Conservation (phyloP, 2,888 invertebrate genomes). For the Germaria angustata region DNA sequence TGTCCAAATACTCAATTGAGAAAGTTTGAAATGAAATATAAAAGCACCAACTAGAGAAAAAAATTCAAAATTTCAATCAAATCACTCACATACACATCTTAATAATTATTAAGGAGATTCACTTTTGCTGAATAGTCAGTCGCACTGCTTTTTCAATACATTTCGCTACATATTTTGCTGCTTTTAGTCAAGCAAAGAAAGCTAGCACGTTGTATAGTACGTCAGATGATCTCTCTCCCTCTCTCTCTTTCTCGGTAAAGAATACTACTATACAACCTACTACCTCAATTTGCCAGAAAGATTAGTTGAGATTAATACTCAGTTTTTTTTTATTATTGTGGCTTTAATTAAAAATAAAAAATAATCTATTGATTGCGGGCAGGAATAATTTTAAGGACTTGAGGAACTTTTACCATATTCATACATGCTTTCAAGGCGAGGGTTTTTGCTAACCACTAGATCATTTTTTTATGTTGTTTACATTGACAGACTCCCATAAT, state of each 20-base stretch:
- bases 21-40: neutral
- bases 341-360: conserved; percentile 33
- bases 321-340: conserved; percentile 22
- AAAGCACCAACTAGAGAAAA: conserved; percentile 20
- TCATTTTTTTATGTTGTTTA: conserved; percentile 74
- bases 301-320: conserved; percentile 42
- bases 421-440: neutral
- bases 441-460: neutral
- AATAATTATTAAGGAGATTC: conserved; percentile 24
- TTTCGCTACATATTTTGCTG: conserved; percentile 69
- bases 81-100: conserved; percentile 24
- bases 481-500: conserved; percentile 81
- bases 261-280: conserved; percentile 81
- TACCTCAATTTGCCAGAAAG: conserved; percentile 81
- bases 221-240: conserved; percentile 67
- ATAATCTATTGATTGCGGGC: neutral
- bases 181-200: conserved; percentile 80
- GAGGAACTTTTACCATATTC: conserved; percentile 15
- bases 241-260: neutral
- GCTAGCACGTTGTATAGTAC: conserved; percentile 81
- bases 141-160: neutral
- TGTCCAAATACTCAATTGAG: neutral
- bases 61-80: neutral
- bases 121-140: neutral
- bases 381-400: conserved; percentile 8